phyloP scores from a whole-genome alignment of 1,140 invertebrate genomes.

The Psilanteris sp. region DNA sequence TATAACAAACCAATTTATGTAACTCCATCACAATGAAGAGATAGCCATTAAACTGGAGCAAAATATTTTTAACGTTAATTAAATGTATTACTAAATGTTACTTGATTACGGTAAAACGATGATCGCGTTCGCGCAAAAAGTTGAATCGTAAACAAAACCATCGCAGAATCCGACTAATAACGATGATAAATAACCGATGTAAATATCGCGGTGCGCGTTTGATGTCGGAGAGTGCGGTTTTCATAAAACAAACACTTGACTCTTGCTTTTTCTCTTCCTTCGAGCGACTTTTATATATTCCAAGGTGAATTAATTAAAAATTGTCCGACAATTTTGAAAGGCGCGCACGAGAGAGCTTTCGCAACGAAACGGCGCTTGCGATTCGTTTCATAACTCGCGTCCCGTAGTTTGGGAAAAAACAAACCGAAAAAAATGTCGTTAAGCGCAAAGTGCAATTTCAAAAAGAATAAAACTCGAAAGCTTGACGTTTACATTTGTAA shows the following conservation, averaged over 20 bases:
- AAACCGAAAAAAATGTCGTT: slow-evolving; percentile 19
- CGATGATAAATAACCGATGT: too few relatives aligned
- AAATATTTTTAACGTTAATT: too few relatives aligned
- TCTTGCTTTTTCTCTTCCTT: background rate
- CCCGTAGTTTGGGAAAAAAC: slow-evolving; percentile 10
- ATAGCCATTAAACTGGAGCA: too few relatives aligned
- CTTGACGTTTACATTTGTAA: slow-evolving; percentile 34
- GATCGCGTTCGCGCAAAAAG: too few relatives aligned
- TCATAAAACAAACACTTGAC: too few relatives aligned
- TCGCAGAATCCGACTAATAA: too few relatives aligned
- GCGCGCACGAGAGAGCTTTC: slow-evolving; percentile 14
- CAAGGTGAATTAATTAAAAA: slow-evolving; percentile 11
- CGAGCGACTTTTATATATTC: background rate
- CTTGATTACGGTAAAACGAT: too few relatives aligned
- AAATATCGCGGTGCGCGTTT: background rate
- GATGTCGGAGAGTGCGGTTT: background rate
- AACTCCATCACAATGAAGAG: too few relatives aligned
- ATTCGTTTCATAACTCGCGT: slow-evolving; percentile 26
- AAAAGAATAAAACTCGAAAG: slow-evolving; percentile 4
- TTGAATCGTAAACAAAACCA: too few relatives aligned
- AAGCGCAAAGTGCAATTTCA: background rate
- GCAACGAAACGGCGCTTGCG: slow-evolving; percentile 1
- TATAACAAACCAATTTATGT: too few relatives aligned
- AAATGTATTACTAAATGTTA: too few relatives aligned
- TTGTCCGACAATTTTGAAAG: background rate